Base-by-base conservation (phyloP, 1,140 invertebrate species). In the Olivierus martensii region DNA sequence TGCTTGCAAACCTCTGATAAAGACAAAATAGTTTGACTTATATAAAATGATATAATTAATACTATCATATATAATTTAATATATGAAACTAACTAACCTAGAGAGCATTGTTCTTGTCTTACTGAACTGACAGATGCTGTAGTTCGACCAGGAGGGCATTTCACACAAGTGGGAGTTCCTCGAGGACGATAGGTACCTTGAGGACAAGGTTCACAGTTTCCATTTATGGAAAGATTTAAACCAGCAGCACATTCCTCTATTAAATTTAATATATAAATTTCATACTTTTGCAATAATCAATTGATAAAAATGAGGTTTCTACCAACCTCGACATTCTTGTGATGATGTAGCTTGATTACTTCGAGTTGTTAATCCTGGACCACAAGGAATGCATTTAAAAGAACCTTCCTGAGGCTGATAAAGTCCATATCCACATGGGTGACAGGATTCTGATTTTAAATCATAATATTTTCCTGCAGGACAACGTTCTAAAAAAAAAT, bases 391-490 rank as follows among this genome's bases (percentile, higher is more conserved):
- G 62, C 92, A 96, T 7, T 79, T 76, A 71, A 96, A 96, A 39
- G 88, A 81, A 0, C 92, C 92, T 70, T 92, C 87, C 44, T 80
- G 77, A 0, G 90, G 79, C 66, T 96, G 92, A 67, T 84, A 96
- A 67, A 90, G 91, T 7, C 92, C 92, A 65, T 93, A 87, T 7
- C 91, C 91, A 67, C 92, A 97, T 50, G 83, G 83, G 39, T 84
- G 75, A 64, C 92, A 97, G 0, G 88, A 70, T 19, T 85, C 84
- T 1, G 81, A 79, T 21, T 80, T 77, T 28, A 86, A 83, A 64
- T 93, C 87, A 67, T 87, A 93, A 66, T 84, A 93, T 71, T 90
- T 88, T 48, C 90, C 89, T 57, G 87, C 83, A 6, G 86, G 82
- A 66, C 90, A 94, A 44, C 84, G 77, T 69, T 93, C 87, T 82